Percentiles rank a stretch among this genome's conserved stretches.
These are phyloP conservation scores for Brenthis ino DNA, from an alignment of 2,888 invertebrate genomes.

Conservation along the genomic window DNA sequence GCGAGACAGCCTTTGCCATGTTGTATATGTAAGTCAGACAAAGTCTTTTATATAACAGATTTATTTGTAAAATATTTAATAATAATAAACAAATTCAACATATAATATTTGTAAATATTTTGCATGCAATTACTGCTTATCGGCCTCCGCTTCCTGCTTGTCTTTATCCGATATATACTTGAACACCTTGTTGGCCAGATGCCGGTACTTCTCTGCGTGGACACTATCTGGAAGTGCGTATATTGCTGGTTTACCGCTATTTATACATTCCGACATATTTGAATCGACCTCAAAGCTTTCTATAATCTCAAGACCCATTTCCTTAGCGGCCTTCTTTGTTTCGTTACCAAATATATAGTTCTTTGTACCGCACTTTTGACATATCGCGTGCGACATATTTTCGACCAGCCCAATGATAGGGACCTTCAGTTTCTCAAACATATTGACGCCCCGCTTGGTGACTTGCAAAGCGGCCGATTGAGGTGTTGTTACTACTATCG, in stretches of 20 bases:
- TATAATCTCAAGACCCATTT: constrained; percentile 85
- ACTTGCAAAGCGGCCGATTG: constrained; percentile 94
- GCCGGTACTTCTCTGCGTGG: constrained; percentile 74
- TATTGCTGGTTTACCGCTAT: constrained; percentile 89
- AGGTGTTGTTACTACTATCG: constrained; percentile 95
- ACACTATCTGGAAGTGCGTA: constrained; percentile 83
- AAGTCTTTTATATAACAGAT: constrained; percentile 50
- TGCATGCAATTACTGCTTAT: constrained; percentile 48
- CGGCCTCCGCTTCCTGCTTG: constrained; percentile 53
- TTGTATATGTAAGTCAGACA: constrained; percentile 47
- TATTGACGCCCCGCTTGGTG: constrained; percentile 91
- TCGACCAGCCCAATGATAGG: constrained; percentile 94
- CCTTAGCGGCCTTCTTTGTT: constrained; percentile 82
- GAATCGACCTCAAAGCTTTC: constrained; percentile 88
- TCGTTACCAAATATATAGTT: constrained; percentile 88
- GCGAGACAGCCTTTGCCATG: constrained; percentile 41
- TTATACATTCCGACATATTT: constrained; percentile 86
- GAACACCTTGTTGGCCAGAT: constrained; percentile 72
- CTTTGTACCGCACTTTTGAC: constrained; percentile 88
- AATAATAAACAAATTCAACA: constrained; percentile 58
- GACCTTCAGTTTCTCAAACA: constrained; percentile 92
- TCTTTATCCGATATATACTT: constrained; percentile 70
- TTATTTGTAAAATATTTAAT: constrained; percentile 59
- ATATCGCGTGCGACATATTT: constrained; percentile 93
- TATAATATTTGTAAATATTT: constrained; percentile 41